Evolutionary conservation across 2,888 invertebrate species (phyloP), one percentile per base, ranked within the genome.

Genomic region (Smittia aterrima): DNA sequence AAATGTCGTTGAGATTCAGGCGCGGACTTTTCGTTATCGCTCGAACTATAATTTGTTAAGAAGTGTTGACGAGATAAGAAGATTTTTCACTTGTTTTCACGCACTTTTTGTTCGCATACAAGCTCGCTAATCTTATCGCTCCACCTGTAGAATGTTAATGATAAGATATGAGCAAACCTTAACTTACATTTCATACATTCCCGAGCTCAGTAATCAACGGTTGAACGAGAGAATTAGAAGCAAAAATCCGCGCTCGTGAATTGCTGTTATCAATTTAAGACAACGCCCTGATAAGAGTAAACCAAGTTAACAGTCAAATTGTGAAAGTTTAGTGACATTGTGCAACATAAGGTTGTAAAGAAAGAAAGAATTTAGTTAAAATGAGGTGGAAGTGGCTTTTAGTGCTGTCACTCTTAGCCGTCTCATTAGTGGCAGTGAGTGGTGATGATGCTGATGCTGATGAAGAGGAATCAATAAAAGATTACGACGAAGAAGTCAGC

Each of bases 321-420:
- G 66, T 13, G 24, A 11, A 6, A 27, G 7, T 25, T 66, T 54
- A 2, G 62, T 62, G 58, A 62, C 58, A 72, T 40, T 72, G 58
- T 62, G 16, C 53, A 18, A 54, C 20, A 22, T 11, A 47, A 68
- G 47, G 41, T n/a, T 66, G 25, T 41, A 72, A 4, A 16, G 20
- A 58, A 72, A 24, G 18, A 70, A 70, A 25, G n/a, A 70, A 20
- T 47, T 71, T 9, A 40, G n/a, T 11, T 0, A 72, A 62, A 62
- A 72, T 72, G 72, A 32, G 62, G 72, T 72, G 72, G 72, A 72
- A 72, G 40, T 72, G 58, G 72, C 22, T 72, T 27, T 38, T 72
- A 40, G 25, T 72, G 62, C 62, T 62, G 9, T n/a, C 62, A 24
- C 9, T 72, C 18, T 38, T 72, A 38, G 38, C 58, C 62, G 24